Conservation (phyloP, 1,140 invertebrate genomes). For the Trachymyrmex cornetzi region DNA sequence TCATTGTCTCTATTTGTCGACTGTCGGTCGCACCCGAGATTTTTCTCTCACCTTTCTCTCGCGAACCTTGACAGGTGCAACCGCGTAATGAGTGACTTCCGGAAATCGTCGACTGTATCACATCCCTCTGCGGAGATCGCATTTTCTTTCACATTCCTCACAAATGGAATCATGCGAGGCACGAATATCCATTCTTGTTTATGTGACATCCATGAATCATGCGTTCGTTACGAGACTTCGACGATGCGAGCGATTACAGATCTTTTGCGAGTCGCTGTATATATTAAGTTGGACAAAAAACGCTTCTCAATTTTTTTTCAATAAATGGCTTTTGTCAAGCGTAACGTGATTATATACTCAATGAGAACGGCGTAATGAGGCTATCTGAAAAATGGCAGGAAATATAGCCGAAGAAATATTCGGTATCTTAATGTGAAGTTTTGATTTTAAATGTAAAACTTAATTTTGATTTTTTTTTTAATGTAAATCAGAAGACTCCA, state of each 20-base stretch:
- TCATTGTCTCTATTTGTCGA: not conserved
- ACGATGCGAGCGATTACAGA: not conserved
- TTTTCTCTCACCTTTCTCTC: not conserved
- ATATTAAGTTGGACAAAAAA: slow-evolving; percentile 2
- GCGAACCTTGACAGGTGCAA: not conserved
- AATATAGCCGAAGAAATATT: not conserved
- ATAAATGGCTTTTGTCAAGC: not conserved
- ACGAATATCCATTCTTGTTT: not conserved
- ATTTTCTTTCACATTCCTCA: slow-evolving; percentile 36
- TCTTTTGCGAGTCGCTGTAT: slow-evolving; percentile 6
- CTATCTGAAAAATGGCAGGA: not conserved
- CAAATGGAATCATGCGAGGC: not conserved
- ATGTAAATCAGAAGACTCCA: not conserved
- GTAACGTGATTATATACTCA: not conserved
- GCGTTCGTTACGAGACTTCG: not conserved
- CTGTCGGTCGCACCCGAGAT: not conserved
- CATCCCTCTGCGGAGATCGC: slow-evolving; percentile 21
- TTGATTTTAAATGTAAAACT: not conserved
- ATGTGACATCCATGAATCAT: not conserved
- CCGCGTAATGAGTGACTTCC: slow-evolving; percentile 19
- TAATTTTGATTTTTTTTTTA: not conserved
- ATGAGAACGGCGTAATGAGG: not conserved
- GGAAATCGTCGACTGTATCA: slow-evolving; percentile 28
- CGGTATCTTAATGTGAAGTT: not conserved
- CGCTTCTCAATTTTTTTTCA: not conserved